Evolutionary conservation across 2,888 invertebrate genomes (phyloP).

Genomic region (Meghimatium bilineatum): DNA sequence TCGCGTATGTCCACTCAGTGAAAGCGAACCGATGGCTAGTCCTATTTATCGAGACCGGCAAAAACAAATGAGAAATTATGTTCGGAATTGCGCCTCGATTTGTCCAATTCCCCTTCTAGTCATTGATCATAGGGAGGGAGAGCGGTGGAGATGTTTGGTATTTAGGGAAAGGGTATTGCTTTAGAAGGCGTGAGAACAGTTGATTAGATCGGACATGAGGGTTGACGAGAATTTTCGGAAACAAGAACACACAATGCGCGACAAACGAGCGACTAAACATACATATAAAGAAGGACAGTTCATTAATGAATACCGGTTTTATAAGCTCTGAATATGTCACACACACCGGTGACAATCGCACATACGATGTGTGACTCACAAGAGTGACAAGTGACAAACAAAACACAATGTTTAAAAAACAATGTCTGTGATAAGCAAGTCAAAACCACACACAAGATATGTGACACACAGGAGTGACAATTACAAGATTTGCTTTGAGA

Average conservation of each 20-base stretch:
- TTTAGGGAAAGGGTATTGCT: neutral
- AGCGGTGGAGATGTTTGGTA: neutral
- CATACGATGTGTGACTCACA: too few species aligned
- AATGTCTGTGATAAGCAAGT: too few species aligned
- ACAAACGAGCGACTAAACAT: too few species aligned
- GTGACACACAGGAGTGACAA: neutral
- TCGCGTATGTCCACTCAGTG: constrained; percentile 24
- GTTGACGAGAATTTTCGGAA: neutral
- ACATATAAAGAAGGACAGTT: too few species aligned
- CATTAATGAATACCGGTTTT: too few species aligned
- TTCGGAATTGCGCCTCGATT: constrained; percentile 16
- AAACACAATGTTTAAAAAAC: too few species aligned
- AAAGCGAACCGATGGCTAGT: constrained; percentile 5
- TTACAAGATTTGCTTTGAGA: neutral
- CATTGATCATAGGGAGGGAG: neutral
- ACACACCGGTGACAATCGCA: too few species aligned
- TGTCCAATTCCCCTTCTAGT: neutral
- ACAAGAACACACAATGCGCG: neutral
- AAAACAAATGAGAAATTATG: constrained; percentile 41
- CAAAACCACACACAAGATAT: too few species aligned
- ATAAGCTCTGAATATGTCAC: too few species aligned
- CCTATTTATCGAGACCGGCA: constrained; percentile 28
- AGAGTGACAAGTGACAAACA: too few species aligned
- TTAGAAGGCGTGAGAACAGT: neutral
- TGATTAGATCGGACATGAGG: neutral